phyloP scores from a whole-genome alignment of 2,113 vertebrate species.

The Nestor notabilis region DNA sequence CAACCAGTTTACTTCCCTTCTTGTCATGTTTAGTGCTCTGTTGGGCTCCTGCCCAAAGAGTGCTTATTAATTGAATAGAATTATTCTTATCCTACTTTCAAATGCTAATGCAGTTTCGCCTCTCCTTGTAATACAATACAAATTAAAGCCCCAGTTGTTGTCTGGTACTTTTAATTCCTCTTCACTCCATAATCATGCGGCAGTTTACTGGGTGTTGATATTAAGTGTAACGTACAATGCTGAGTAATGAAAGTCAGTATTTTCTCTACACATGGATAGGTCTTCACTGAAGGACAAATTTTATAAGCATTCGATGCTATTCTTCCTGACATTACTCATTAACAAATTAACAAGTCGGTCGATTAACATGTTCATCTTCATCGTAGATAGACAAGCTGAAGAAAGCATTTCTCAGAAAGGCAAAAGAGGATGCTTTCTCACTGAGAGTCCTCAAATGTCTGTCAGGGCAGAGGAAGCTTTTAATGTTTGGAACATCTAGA shows the following conservation, averaged over 20 bases:
- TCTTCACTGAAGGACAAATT: slow-evolving; percentile 37
- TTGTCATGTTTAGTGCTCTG: background rate
- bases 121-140: slow-evolving; percentile 66
- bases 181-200: slow-evolving; percentile 38
- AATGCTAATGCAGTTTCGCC: slow-evolving; percentile 53
- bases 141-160: slow-evolving; percentile 41
- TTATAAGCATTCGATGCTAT: slow-evolving; percentile 19
- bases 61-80: slow-evolving; percentile 76
- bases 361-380: slow-evolving; percentile 56
- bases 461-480: background rate
- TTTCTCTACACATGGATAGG: slow-evolving; percentile 35
- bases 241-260: slow-evolving; percentile 51
- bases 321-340: slow-evolving; percentile 52
- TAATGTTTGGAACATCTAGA: slow-evolving; percentile 62
- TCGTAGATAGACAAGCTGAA: slow-evolving; percentile 55
- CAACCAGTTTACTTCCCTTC: background rate
- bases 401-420: slow-evolving; percentile 8
- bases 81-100: slow-evolving; percentile 69
- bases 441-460: slow-evolving; percentile 46
- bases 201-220: slow-evolving; percentile 47
- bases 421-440: slow-evolving; percentile 50
- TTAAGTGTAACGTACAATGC: slow-evolving; percentile 61
- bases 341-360: slow-evolving; percentile 65
- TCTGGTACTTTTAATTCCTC: slow-evolving; percentile 57
- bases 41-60: slow-evolving; percentile 66